phyloP scores from a whole-genome alignment of 2,113 vertebrate species.

The Zosterops pallidus region DNA sequence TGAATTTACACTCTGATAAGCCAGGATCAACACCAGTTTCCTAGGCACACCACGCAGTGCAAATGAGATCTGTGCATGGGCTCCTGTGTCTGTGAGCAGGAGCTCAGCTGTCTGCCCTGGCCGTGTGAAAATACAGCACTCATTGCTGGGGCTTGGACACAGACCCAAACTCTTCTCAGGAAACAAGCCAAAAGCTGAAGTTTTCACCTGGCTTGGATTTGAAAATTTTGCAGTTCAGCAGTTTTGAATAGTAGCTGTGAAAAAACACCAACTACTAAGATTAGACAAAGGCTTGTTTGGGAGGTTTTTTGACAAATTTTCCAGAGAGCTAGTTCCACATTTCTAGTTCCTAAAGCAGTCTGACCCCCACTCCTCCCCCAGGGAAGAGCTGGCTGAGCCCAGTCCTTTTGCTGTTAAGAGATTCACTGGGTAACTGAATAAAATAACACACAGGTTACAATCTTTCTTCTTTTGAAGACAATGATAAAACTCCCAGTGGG shows the following conservation, averaged over 20 bases:
- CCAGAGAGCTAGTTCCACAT: neutral
- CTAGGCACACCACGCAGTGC: fast-evolving
- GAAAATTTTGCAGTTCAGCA: neutral
- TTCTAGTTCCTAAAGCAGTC: neutral
- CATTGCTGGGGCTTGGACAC: neutral
- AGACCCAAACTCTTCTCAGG: neutral
- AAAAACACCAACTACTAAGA: neutral
- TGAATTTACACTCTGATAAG: neutral
- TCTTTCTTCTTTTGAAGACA: slow-evolving; percentile 20
- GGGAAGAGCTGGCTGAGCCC: neutral
- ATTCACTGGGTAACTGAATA: neutral
- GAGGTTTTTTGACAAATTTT: neutral
- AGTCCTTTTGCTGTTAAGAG: neutral
- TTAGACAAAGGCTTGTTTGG: neutral
- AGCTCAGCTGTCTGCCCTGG: neutral
- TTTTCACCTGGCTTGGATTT: neutral
- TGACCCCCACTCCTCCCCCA: neutral
- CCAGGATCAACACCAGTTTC: neutral
- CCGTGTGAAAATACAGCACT: neutral
- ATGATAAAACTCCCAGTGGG: slow-evolving; percentile 9
- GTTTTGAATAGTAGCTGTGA: neutral
- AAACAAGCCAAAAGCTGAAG: neutral
- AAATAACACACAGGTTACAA: slow-evolving; percentile 6
- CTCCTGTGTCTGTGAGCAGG: neutral
- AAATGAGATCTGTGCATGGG: neutral